Evolutionary conservation across 2,113 vertebrate genomes (phyloP), one percentile per base, ranked within the genome.

Genomic region (Phalacrocorax pelagicus): DNA sequence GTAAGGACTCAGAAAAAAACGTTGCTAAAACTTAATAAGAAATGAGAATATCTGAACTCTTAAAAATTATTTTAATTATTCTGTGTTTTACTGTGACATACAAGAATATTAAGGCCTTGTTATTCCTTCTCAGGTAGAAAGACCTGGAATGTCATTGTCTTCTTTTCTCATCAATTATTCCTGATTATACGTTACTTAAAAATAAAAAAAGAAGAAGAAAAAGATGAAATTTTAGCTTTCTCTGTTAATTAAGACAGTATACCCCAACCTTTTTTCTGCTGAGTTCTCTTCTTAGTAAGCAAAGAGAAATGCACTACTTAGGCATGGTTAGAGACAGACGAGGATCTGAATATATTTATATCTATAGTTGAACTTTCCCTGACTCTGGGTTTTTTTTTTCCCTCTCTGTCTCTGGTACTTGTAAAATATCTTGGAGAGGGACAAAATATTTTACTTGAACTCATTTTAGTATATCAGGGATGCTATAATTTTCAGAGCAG

Each of bases 401-500:
- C 10, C 7, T 36, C 14, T 71, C 36, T 80, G 5, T 81, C 38
- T 82, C 52, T 80, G 29, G 9, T 66, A 42, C 19, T 91, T 94
- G 65, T 89, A 70, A 88, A 86, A 86, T 55, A 80, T 71, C 67
- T 91, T 82, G 54, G 32, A 95, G 52, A 86, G 24, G 49, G 32
- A 93, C 55, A 81, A 94, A 89, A 75, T 87, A 88, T 88, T 88
- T 95, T 47, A 73, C 79, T 92, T 3, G 2, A 94, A 85, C 91
- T 84, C 51, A 67, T 94, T 94, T 81, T 80, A 71, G 36, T 78
- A 1, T 73, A 94, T 80, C 65, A 63, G 29, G 63, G 47, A 67
- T 36, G 32, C 23, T 46, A 81, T 67, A 15, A 77, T 80, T 94
- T 90, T 77, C 52, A 90, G 78, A 95, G 47, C 23, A 87, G 71